Percentiles rank a stretch among this genome's conserved stretches.
These are phyloP conservation scores for Dioctria linearis DNA, from an alignment of 2,888 invertebrate genomes.

Conservation along the genomic window DNA sequence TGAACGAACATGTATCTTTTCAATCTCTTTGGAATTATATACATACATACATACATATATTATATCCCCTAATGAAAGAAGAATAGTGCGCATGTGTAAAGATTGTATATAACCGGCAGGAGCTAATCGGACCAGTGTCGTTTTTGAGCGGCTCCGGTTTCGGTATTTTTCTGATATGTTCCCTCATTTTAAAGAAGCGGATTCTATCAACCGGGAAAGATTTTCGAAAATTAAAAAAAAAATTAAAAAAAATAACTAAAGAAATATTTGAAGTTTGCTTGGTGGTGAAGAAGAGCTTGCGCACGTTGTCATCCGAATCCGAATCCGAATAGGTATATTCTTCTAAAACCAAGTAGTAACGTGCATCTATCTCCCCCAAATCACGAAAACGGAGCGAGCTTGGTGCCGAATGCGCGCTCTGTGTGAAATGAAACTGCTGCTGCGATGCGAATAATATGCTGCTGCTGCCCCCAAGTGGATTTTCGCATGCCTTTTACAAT, in stretches of 20 bases:
- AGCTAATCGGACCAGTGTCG: not conserved
- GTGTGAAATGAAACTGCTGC: slow-evolving; percentile 34
- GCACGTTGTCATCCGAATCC: slow-evolving; percentile 41
- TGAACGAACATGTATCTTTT: not conserved
- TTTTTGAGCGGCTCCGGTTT: not conserved
- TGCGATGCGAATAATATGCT: not conserved
- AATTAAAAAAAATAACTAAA: not conserved
- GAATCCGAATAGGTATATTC: no score
- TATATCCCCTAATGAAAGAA: not conserved
- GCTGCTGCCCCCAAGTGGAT: slow-evolving; percentile 21
- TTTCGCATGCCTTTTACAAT: slow-evolving; percentile 53
- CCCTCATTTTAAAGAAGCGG: not conserved
- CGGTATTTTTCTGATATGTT: not conserved
- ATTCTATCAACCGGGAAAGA: not conserved
- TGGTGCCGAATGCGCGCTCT: slow-evolving; percentile 49
- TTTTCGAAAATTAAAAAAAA: slow-evolving; percentile 22
- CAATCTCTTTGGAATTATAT: not conserved
- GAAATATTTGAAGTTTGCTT: not conserved
- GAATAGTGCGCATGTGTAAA: slow-evolving; percentile 1
- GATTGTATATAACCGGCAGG: not conserved
- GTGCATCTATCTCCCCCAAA: not conserved
- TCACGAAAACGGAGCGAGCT: not conserved
- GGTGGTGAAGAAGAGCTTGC: slow-evolving; percentile 46
- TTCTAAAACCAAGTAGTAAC: no score
- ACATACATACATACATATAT: no score